phyloP scores from a whole-genome alignment of 2,797 vertebrate species.

The Arrhamphus sclerolepis region DNA sequence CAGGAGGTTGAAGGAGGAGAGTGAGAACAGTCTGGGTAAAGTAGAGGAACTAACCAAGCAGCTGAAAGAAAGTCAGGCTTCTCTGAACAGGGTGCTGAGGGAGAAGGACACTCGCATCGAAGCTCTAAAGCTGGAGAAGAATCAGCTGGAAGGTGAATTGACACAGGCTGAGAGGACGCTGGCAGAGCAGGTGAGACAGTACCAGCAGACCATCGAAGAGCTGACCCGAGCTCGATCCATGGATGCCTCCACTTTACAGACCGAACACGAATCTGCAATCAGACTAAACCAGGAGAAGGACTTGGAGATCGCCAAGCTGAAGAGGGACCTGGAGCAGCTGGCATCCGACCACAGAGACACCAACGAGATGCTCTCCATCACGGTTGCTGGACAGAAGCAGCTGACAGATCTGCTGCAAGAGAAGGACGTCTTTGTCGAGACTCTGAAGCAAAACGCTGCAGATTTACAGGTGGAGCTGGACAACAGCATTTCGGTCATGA shows the following conservation, averaged over 20 bases:
- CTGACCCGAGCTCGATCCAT: constrained; percentile 80
- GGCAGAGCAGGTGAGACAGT: constrained; percentile 82
- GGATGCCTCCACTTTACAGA: constrained; percentile 85
- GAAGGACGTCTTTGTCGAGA: constrained; percentile 88
- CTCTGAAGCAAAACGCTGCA: constrained; percentile 80
- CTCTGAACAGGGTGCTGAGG: constrained; percentile 75
- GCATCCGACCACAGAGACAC: constrained; percentile 85
- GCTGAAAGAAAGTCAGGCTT: constrained; percentile 78
- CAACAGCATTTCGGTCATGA: constrained; percentile 55
- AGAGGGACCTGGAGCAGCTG: constrained; percentile 84
- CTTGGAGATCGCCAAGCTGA: constrained; percentile 85
- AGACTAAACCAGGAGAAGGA: constrained; percentile 91
- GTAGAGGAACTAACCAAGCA: constrained; percentile 79
- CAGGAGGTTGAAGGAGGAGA: constrained; percentile 76
- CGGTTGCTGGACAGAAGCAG: constrained; percentile 90
- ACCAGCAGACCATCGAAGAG: constrained; percentile 87
- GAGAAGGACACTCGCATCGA: constrained; percentile 88
- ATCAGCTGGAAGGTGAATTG: constrained; percentile 84
- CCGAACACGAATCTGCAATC: constrained; percentile 84
- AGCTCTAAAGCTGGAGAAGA: constrained; percentile 87
- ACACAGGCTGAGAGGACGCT: constrained; percentile 78
- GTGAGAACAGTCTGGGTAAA: constrained; percentile 33
- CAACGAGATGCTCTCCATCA: constrained; percentile 89
- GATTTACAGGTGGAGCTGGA: constrained; percentile 84
- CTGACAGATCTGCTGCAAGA: constrained; percentile 90